Percentiles rank a stretch among this genome's conserved stretches.
Evolutionary conservation across 1,140 invertebrate genomes (phyloP).

Genomic region (Chironomus tepperi): DNA sequence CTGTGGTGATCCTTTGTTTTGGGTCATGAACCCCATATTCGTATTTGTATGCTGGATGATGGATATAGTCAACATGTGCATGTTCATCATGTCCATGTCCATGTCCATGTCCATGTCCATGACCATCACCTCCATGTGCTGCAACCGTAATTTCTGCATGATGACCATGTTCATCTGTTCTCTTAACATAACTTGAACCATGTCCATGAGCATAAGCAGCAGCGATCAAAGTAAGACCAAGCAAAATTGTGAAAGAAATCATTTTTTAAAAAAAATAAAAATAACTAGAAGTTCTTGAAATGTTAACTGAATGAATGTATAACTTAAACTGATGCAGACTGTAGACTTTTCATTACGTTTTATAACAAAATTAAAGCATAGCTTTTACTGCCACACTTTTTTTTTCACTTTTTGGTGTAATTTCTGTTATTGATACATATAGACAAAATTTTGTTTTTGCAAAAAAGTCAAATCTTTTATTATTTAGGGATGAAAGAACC

Average conservation of each 20-base stretch:
- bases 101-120: too few relatives aligned
- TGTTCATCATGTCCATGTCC: neutral
- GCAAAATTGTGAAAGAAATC: neutral
- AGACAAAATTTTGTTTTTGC: too few relatives aligned
- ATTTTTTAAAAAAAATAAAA: too few relatives aligned
- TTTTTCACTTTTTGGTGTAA: too few relatives aligned
- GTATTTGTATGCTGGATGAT: constrained; percentile 46
- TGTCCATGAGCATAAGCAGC: neutral
- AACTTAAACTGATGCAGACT: neutral
- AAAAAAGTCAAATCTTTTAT: too few relatives aligned
- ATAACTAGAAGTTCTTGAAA: too few relatives aligned
- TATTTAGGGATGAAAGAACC: too few relatives aligned
- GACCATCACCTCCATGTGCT: constrained; percentile 24
- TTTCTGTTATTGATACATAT: too few relatives aligned
- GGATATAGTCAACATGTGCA: constrained; percentile 26
- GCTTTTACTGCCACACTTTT: too few relatives aligned
- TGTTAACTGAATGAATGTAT: neutral
- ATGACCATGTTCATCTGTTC: neutral
- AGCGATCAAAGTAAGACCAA: neutral
- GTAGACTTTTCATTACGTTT: too few relatives aligned
- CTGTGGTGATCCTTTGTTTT: constrained; percentile 47
- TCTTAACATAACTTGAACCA: constrained; percentile 3
- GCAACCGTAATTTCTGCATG: constrained; percentile 20
- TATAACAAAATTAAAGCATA: too few relatives aligned
- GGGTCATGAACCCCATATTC: constrained; percentile 46